phyloP scores from a whole-genome alignment of 2,888 invertebrate species.

The Macaria liturata region DNA sequence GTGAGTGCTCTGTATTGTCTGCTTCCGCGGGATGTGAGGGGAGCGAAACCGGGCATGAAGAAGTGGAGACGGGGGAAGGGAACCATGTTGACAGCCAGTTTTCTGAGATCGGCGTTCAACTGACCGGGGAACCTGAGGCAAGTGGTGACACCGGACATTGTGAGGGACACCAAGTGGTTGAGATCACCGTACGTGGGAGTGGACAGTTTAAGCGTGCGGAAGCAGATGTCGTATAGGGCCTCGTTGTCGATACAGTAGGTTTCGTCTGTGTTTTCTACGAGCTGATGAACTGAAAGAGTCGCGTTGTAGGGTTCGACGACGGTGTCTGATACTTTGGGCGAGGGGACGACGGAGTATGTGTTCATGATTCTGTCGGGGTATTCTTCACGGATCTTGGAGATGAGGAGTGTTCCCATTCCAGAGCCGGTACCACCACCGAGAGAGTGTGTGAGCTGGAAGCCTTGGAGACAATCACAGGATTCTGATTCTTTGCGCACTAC shows the following conservation, averaged over 20 bases:
- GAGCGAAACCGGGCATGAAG: conserved; percentile 95
- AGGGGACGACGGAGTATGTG: conserved; percentile 92
- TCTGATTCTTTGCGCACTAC: conserved; percentile 94
- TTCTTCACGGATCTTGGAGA: conserved; percentile 95
- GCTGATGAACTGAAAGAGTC: conserved; percentile 92
- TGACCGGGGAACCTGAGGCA: conserved; percentile 95
- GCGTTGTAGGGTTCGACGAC: conserved; percentile 91
- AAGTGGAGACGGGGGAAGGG: conserved; percentile 89
- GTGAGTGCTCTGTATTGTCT: conserved; percentile 95
- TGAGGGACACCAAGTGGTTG: conserved; percentile 94
- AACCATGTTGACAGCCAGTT: conserved; percentile 98
- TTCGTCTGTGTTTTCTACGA: conserved; percentile 95
- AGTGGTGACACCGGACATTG: conserved; percentile 93
- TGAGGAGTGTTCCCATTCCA: conserved; percentile 88
- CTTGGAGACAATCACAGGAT: conserved; percentile 95
- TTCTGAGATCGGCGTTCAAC: conserved; percentile 95
- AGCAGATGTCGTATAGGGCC: conserved; percentile 90
- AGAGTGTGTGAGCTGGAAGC: conserved; percentile 94
- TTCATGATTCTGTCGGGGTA: conserved; percentile 96
- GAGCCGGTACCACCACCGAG: conserved; percentile 81
- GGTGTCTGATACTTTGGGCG: conserved; percentile 91
- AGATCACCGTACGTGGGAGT: conserved; percentile 96
- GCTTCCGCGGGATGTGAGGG: conserved; percentile 91
- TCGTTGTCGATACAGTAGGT: conserved; percentile 92
- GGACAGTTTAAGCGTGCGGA: conserved; percentile 92